These are phyloP conservation scores for Dynastes maya DNA, from an alignment of 2,888 invertebrate species.

Conservation along the genomic window DNA sequence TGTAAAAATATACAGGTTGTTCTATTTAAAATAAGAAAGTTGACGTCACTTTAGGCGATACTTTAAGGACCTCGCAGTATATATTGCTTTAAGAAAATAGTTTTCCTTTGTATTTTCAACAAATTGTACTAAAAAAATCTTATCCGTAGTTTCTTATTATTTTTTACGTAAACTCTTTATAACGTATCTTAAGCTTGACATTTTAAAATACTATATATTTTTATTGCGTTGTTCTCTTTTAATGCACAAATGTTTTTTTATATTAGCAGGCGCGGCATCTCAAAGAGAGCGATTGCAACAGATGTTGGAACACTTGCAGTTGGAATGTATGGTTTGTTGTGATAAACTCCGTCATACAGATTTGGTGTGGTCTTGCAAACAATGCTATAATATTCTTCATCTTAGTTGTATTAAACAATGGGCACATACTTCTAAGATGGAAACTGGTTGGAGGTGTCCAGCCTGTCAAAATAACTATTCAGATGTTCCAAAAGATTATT, in stretches of 20 bases:
- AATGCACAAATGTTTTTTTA: not conserved
- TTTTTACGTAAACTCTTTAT: too few species aligned
- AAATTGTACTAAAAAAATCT: too few species aligned
- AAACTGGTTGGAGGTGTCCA: constrained; percentile 95
- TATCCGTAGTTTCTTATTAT: too few species aligned
- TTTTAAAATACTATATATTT: too few species aligned
- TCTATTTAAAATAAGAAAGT: too few species aligned
- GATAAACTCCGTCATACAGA: constrained; percentile 87
- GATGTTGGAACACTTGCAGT: constrained; percentile 84
- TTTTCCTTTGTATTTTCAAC: too few species aligned
- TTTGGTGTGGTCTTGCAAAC: constrained; percentile 91
- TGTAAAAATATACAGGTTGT: too few species aligned
- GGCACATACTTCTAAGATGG: constrained; percentile 86
- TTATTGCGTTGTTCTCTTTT: not conserved
- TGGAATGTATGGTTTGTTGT: constrained; percentile 97
- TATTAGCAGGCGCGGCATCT: constrained; percentile 75
- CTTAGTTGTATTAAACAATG: constrained; percentile 92
- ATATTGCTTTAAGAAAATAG: too few species aligned
- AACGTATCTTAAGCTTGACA: too few species aligned
- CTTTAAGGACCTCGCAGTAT: too few species aligned
- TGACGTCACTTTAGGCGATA: too few species aligned
- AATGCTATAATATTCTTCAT: constrained; percentile 95
- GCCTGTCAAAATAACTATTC: constrained; percentile 91
- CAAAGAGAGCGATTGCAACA: constrained; percentile 89
- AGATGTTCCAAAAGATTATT: constrained; percentile 85